Conservation (phyloP, 2,888 invertebrate species). For the Lutraria lutraria region DNA sequence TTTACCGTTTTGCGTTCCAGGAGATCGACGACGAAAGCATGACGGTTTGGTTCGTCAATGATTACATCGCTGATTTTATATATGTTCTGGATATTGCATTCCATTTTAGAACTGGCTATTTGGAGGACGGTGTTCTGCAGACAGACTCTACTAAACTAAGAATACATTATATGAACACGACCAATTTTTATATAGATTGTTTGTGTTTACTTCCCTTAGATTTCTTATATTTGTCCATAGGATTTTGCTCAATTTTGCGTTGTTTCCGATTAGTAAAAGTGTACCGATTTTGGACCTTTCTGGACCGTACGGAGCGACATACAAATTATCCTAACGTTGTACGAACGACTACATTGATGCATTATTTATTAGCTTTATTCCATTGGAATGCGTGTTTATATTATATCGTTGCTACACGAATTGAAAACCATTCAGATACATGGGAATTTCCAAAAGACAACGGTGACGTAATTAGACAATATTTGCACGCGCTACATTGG, state of each 20-base stretch:
- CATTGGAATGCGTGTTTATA: constrained; percentile 99
- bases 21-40: constrained; percentile 95
- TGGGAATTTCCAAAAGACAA: constrained; percentile 82
- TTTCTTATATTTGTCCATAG: constrained; percentile 98
- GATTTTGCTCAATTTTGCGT: constrained; percentile 96
- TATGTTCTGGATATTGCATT: constrained; percentile 98
- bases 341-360: constrained; percentile 87
- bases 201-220: constrained; percentile 98
- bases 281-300: constrained; percentile 99
- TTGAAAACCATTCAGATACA: constrained; percentile 88
- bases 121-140: constrained; percentile 98
- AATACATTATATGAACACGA: constrained; percentile 98
- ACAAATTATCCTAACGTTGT: constrained; percentile 99
- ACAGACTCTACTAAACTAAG: constrained; percentile 97
- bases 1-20: constrained; percentile 99
- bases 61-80: constrained; percentile 98
- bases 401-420: constrained; percentile 90
- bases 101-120: constrained; percentile 98
- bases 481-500: constrained; percentile 99
- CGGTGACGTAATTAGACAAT: constrained; percentile 90
- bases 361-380: constrained; percentile 98
- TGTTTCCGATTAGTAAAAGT: constrained; percentile 98
- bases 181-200: constrained; percentile 99
- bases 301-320: constrained; percentile 99
- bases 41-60: constrained; percentile 98